phyloP scores from a whole-genome alignment of 2,888 invertebrate genomes.

The Nomada flava region DNA sequence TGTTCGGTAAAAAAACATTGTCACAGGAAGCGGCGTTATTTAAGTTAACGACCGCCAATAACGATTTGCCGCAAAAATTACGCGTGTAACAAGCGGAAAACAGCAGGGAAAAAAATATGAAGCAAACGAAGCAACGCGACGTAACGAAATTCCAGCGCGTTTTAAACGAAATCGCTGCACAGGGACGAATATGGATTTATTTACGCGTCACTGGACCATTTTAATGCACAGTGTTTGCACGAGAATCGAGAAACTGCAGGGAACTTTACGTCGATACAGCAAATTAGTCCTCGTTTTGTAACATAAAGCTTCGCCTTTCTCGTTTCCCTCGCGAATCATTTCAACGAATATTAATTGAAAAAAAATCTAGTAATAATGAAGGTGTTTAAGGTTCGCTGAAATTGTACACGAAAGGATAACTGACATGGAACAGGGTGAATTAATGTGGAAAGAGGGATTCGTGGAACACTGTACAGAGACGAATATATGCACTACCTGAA shows the following conservation, averaged over 20 bases:
- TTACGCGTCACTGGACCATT: constrained; percentile 9
- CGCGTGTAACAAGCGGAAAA: neutral
- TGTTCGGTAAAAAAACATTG: constrained; percentile 59
- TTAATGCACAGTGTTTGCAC: neutral
- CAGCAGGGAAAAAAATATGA: neutral
- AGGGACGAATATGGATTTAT: constrained; percentile 25
- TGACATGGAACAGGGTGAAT: neutral
- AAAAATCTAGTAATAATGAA: too few relatives aligned
- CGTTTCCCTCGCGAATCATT: neutral
- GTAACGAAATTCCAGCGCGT: constrained; percentile 27
- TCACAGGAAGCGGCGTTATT: constrained; percentile 41
- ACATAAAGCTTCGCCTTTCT: neutral
- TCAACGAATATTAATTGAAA: too few relatives aligned
- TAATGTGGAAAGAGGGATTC: constrained; percentile 8
- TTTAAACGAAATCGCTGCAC: constrained; percentile 22
- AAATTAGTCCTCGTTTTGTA: constrained; percentile 10
- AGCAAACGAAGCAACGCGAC: neutral
- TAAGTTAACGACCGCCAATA: constrained; percentile 47
- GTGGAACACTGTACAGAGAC: constrained; percentile 4
- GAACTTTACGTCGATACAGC: constrained; percentile 12
- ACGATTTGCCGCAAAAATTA: constrained; percentile 40
- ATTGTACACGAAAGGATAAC: neutral
- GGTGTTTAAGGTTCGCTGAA: too few relatives aligned
- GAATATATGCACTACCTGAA: constrained; percentile 20
- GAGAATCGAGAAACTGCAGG: constrained; percentile 3